Percentiles rank a stretch among this genome's conserved stretches.
Conservation (phyloP, 2,113 vertebrate species). For the Rhegmatorhina hoffmannsi region DNA sequence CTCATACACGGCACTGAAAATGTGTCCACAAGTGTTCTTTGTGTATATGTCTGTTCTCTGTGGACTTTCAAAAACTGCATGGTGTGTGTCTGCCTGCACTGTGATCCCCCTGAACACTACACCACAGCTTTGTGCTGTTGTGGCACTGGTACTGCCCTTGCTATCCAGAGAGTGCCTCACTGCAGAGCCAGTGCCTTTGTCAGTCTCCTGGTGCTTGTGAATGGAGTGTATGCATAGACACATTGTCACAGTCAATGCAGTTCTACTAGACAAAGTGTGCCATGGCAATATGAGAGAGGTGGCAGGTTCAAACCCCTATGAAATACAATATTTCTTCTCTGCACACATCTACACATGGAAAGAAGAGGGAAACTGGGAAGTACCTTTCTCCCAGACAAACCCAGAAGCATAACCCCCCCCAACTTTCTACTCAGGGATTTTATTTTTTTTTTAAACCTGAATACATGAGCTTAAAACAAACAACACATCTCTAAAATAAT, state of each 20-base stretch:
- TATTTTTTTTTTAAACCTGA: neutral
- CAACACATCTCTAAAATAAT: neutral
- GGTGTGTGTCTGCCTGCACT: neutral
- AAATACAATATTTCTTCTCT: neutral
- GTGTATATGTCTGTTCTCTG: neutral
- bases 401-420: rapidly evolving
- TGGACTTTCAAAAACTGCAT: neutral
- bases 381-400: neutral
- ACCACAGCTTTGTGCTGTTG: neutral
- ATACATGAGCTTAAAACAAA: neutral
- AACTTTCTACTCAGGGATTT: neutral
- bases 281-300: neutral
- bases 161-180: neutral
- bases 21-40: neutral
- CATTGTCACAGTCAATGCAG: neutral
- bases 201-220: neutral
- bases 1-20: neutral
- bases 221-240: neutral
- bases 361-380: neutral
- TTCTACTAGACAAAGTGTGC: neutral
- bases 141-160: neutral
- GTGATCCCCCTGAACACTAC: neutral
- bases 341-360: neutral
- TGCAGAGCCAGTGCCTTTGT: neutral
- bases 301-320: neutral